Evolutionary conservation across 2,888 invertebrate genomes (phyloP).

Genomic region (Callinectes sapidus): DNA sequence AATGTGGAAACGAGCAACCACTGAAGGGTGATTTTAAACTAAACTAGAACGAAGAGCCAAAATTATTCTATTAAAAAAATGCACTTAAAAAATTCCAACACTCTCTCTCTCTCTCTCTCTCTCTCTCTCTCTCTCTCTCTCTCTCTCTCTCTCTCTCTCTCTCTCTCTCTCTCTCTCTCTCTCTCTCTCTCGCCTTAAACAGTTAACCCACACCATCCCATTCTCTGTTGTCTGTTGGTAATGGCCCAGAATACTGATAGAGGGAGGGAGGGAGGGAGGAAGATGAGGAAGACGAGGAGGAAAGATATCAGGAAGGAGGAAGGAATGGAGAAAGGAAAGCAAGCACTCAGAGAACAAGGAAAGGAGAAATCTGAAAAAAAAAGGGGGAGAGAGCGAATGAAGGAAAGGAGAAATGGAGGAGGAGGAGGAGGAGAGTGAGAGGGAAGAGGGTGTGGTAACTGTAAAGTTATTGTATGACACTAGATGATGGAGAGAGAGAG

Average conservation of each 20-base stretch:
- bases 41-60: no score
- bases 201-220: background rate
- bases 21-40: no score
- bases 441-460: background rate
- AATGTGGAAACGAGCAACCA: no score
- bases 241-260: constrained; percentile 24
- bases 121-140: background rate
- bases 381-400: background rate
- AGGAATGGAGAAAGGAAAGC: no score
- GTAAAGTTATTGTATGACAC: background rate
- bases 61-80: no score
- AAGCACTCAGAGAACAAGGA: background rate
- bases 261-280: background rate
- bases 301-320: no score
- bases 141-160: background rate
- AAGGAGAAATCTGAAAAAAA: background rate
- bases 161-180: background rate
- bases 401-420: background rate
- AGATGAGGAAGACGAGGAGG: background rate
- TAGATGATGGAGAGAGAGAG: background rate
- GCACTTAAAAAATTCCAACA: no score
- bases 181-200: background rate
- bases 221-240: constrained; percentile 9
- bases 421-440: background rate
- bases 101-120: background rate